phyloP scores from a whole-genome alignment of 1,140 invertebrate genomes.

The Meloidogyne floridensis region DNA sequence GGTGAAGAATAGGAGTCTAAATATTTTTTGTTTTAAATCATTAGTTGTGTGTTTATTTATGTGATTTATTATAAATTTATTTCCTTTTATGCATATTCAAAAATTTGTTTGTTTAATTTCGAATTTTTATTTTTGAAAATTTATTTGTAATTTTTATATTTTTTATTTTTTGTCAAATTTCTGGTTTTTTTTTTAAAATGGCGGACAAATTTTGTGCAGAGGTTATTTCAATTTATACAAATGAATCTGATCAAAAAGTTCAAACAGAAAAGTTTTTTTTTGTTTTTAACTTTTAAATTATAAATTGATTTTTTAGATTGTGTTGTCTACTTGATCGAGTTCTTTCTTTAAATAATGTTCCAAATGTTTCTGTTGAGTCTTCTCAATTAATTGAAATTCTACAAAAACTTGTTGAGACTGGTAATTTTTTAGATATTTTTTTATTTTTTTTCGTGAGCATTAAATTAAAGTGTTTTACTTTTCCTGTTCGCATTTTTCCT shows the following conservation, averaged over 20 bases:
- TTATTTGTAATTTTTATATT: too few species aligned
- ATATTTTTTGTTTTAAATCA: too few species aligned
- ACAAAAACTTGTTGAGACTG: slow-evolving; percentile 22
- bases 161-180: too few species aligned
- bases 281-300: slow-evolving; percentile 21
- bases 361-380: background rate
- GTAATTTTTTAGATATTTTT: background rate
- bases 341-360: background rate
- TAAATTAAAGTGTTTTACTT: background rate
- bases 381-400: slow-evolving; percentile 16
- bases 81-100: too few species aligned
- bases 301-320: slow-evolving; percentile 15
- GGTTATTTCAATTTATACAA: slow-evolving; percentile 25
- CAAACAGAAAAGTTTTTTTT: slow-evolving; percentile 12
- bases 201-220: slow-evolving; percentile 22
- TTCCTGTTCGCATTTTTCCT: background rate
- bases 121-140: too few species aligned
- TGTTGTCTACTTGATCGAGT: slow-evolving; percentile 9
- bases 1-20: too few species aligned
- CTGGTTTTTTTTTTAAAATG: too few species aligned
- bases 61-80: too few species aligned
- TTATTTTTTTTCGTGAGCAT: background rate
- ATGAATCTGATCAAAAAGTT: slow-evolving; percentile 21
- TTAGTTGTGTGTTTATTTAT: too few species aligned
- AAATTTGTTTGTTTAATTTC: too few species aligned